Evolutionary conservation across 2,113 vertebrate genomes (phyloP).

Genomic region (Malaclemys terrapin): DNA sequence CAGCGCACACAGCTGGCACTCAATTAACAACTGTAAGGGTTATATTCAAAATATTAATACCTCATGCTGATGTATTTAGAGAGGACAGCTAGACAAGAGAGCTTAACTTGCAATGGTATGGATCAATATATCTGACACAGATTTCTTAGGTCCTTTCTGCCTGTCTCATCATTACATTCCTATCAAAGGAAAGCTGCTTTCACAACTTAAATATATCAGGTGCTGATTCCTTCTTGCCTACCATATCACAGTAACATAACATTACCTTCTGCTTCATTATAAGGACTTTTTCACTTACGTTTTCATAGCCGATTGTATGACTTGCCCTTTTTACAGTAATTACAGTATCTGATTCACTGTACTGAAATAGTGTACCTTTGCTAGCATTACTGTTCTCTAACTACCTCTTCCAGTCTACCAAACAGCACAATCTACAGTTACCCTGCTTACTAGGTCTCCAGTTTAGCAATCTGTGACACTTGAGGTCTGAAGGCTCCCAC

Average conservation of each 20-base stretch:
- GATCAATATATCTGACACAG: neutral
- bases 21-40: neutral
- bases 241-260: neutral
- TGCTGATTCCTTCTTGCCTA: too few species aligned
- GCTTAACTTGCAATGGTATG: rapidly evolving
- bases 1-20: rapidly evolving
- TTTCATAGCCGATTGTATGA: neutral
- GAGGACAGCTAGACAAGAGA: neutral
- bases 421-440: neutral
- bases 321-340: neutral
- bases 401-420: neutral
- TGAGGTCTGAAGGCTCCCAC: neutral
- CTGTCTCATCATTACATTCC: rapidly evolving
- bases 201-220: neutral
- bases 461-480: neutral
- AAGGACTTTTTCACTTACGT: neutral
- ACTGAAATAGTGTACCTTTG: neutral
- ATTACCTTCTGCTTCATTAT: neutral
- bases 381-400: neutral
- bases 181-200: neutral
- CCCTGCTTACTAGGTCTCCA: neutral
- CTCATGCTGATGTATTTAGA: neutral
- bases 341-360: neutral
- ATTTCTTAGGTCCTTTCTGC: neutral
- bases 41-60: rapidly evolving